Base-by-base conservation (phyloP, 2,888 invertebrate species). In the Agrochola macilenta region DNA sequence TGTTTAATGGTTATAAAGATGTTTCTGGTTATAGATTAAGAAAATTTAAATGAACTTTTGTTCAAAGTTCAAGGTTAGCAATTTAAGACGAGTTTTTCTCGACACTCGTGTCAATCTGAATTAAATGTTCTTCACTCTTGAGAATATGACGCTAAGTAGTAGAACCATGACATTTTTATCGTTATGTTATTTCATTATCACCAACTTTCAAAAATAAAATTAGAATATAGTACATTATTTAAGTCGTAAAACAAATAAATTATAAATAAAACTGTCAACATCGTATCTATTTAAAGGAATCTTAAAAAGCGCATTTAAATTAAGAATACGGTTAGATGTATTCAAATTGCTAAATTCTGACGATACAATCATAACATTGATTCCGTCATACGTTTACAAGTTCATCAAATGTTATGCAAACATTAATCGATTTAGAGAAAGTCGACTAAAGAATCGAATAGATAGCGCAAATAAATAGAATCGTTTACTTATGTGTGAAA, bases 391-490 rank as follows among this genome's bases (percentile, higher is more conserved):
- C 12, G 14, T 43, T 52, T 43, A 30, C 46, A 75, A 72, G 61
- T 79, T 52, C 39, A 70, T 66, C 30, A 69, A 52, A n/a, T 49
- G 70, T 81, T 85, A 71, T 58, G 70, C 65, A 74, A 88, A 84
- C 49, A 73, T 73, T 63, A 70, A 66, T 80, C 74, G 66, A 80
- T 78, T 74, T 20, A 69, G 83, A 77, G 84, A 85, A 82, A 87
- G 85, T 80, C 49, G 64, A 75, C 20, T 78, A 61, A 35, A 54
- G 52, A 60, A 77, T 85, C 78, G 71, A 87, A 66, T 87, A 70
- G 35, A 66, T 72, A 66, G 58, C 65, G 69, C 64, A 64, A 79
- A 79, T 66, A 75, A 69, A 80, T 74, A 39, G 12, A 82, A 81
- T 84, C 63, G 54, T 74, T 49, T 74, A 20, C 0, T 0, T 20